Evolutionary conservation across 2,888 invertebrate species (phyloP), one percentile per base, ranked within the genome.

Genomic region (Drosophila silvestris): DNA sequence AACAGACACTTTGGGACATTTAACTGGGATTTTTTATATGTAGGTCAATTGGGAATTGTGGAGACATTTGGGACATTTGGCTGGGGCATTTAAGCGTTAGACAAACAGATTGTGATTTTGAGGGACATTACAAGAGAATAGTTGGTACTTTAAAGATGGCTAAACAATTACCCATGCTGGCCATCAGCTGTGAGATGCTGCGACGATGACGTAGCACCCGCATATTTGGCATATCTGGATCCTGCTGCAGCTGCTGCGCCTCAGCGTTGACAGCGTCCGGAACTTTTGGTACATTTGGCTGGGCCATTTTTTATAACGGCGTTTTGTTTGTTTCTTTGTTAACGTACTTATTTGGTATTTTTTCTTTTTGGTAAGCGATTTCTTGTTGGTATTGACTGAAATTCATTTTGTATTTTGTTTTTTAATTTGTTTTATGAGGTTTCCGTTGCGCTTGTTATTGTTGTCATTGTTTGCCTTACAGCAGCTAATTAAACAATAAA

Each of bases 181-280:
- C 92, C 79, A 93, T 93, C 80, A 93, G 90, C 86, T 93, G 93
- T 77, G 93, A 93, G 67, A 93, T 93, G 85, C 93, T 93, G 71
- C 93, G 92, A 70, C 92, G 92, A 87, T 93, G 93, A 74, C 92
- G 92, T 79, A 79, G 89, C 77, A 92, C 85, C 66, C 91, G 70
- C 50, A 71, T 35, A 16, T 58, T 54, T 16, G 72, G 82, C 72
- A 75, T 16, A 30, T 60, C 74, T 51, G 73, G 50, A 19, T 54
- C 50, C 50, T 76, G 80, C 69, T 76, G 80, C 69, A 82, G 62
- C 33, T 85, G 70, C 37, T 56, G 71, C 47, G 67, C 37, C 51
- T 73, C 80, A n/a, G 57, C 53, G 32, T 19, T 47, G 47, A 5
- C 28, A 14, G 50, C 67, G 39, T 57, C 53, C 32, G 50, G 12